phyloP scores from a whole-genome alignment of 2,888 invertebrate species.

The Endotricha flammealis region DNA sequence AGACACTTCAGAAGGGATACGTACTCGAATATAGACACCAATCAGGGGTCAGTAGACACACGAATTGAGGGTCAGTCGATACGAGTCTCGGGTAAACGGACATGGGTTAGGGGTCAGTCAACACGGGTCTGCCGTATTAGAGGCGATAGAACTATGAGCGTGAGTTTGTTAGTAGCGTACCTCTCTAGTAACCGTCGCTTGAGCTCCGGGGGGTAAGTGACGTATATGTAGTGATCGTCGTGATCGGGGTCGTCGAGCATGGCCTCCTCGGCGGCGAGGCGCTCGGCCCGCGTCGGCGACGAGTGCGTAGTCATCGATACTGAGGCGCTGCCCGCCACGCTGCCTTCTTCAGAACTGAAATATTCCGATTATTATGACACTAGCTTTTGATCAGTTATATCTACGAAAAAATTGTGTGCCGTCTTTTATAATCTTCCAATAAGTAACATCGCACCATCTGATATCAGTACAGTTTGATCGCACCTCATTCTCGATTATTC shows the following conservation, averaged over 20 bases:
- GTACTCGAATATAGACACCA: too few species aligned
- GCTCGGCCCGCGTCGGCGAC: conserved; percentile 78
- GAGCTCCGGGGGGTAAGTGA: conserved; percentile 91
- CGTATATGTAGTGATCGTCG: conserved; percentile 91
- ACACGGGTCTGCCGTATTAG: conserved; percentile 58
- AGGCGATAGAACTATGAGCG: conserved; percentile 58
- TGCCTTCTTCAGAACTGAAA: conserved; percentile 82
- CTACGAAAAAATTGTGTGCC: conserved; percentile 7
- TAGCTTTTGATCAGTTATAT: too few species aligned
- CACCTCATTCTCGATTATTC: too few species aligned
- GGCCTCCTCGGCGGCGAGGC: conserved; percentile 60
- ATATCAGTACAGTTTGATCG: neutral
- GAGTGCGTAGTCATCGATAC: conserved; percentile 83
- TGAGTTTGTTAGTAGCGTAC: conserved; percentile 72
- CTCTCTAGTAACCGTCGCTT: conserved; percentile 90
- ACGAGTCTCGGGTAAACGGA: too few species aligned
- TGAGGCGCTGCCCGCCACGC: conserved; percentile 81
- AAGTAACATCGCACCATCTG: too few species aligned
- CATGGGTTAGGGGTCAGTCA: too few species aligned
- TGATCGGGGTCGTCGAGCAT: conserved; percentile 69
- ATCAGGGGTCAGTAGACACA: too few species aligned
- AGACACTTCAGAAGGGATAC: too few species aligned
- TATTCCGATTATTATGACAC: conserved; percentile 12
- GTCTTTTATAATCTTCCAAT: too few species aligned
- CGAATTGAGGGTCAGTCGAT: too few species aligned